These are phyloP conservation scores for Myiozetetes cayanensis DNA, from an alignment of 2,113 vertebrate genomes.

Conservation along the genomic window DNA sequence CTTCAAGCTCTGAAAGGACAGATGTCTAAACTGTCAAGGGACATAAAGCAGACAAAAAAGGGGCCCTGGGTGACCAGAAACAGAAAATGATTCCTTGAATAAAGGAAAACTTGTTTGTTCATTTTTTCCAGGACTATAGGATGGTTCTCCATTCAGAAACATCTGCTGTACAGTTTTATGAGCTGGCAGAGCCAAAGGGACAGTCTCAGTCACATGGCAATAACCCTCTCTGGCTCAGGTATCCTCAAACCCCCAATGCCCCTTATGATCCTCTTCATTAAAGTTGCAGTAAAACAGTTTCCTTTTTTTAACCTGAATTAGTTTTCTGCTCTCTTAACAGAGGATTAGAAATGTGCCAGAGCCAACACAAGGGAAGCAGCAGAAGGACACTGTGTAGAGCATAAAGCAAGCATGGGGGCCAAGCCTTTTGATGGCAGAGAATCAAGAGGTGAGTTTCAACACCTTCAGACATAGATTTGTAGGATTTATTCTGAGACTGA, in stretches of 20 bases:
- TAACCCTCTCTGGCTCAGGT: neutral
- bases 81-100: neutral
- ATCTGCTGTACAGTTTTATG: neutral
- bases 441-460: neutral
- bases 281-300: neutral
- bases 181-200: neutral
- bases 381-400: neutral
- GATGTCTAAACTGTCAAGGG: neutral
- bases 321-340: neutral
- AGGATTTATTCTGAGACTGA: neutral
- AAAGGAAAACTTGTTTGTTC: neutral
- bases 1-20: neutral
- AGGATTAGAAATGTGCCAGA: neutral
- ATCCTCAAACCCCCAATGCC: neutral
- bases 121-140: neutral
- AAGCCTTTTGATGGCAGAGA: neutral
- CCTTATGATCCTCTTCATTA: neutral
- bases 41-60: neutral
- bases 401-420: neutral
- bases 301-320: neutral
- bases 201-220: neutral
- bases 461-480: neutral
- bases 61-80: neutral
- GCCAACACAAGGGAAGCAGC: neutral
- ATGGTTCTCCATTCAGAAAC: neutral